Percentiles rank a stretch among this genome's conserved stretches.
These are phyloP conservation scores for Actenoides lindsayi DNA, from an alignment of 2,113 vertebrate genomes.

Conservation along the genomic window DNA sequence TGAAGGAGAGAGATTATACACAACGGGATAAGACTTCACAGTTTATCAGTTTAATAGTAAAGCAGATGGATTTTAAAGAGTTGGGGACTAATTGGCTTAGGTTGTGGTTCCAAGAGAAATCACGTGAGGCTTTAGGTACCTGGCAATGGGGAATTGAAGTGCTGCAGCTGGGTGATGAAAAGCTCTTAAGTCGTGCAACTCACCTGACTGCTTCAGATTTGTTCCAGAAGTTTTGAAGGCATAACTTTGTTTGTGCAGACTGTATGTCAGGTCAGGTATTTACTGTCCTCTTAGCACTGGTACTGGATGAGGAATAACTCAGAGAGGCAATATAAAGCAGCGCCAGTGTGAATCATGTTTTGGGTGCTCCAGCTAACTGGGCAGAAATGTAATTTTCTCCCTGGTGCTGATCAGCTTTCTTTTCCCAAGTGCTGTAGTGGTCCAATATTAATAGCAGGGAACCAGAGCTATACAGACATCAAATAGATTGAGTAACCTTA, in stretches of 20 bases:
- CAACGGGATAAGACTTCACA: background rate
- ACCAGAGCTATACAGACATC: background rate
- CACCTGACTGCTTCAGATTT: background rate
- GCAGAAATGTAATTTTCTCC: constrained; percentile 33
- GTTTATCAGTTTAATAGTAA: constrained; percentile 2
- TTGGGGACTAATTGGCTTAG: background rate
- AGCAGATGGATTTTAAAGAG: constrained; percentile 1
- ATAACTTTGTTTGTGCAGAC: background rate
- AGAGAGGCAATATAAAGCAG: background rate
- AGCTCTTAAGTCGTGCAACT: background rate
- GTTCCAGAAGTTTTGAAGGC: background rate
- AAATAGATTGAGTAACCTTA: background rate
- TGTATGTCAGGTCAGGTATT: background rate
- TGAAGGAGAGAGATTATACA: background rate
- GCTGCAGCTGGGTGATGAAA: background rate
- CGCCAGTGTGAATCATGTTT: background rate
- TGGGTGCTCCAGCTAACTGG: background rate
- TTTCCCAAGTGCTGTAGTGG: background rate
- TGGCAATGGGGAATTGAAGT: background rate
- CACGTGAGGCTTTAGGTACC: background rate
- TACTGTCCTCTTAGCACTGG: background rate
- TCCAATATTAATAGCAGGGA: background rate
- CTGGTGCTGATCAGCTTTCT: background rate
- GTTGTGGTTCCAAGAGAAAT: background rate
- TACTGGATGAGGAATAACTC: background rate